Base-by-base conservation (phyloP, 2,797 vertebrate species). In the Pelodytes ibericus region DNA sequence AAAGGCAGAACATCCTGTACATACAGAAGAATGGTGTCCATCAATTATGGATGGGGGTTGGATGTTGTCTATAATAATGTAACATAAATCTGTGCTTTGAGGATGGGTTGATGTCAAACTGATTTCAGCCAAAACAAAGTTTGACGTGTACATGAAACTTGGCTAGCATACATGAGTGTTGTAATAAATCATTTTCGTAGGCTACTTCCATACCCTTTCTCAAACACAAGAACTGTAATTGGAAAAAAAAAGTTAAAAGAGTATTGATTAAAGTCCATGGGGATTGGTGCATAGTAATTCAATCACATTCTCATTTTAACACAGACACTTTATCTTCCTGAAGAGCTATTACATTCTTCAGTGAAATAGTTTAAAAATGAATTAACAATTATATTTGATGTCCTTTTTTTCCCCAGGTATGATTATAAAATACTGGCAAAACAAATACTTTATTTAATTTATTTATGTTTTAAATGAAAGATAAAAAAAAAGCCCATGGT, bases 71-170 rank as follows among this genome's bases (percentile, higher is more conserved):
- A 81, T 80, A 79, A 76, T 66, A 61, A 8, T 49, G 49, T 77
- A 81, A 81, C 80, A 74, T 82, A 80, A 80, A 70, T 84, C 80
- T 72, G 33, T 51, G 29, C 63, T 51, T 81, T 11, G 18, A 44
- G 80, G 79, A 61, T 85, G 72, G 26, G 80, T 72, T 65, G 84
- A 63, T 80, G 82, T 67, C 59, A 88, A 85, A 86, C 0, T 80
- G 47, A 84, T 77, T 86, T 86, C 75, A 79, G 72, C 13, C 62
- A 86, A 83, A 83, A 73, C 11, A 63, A 73, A 85, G 84, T 87
- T 68, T 89, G 70, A 86, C 79, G 77, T 24, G 2, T 81, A 82
- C 49, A 27, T 80, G 80, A 84, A 87, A 83, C 62, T 83, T 76
- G 51, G 77, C 68, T 71, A 63, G 30, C 81, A 75, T 85, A 69